phyloP scores from a whole-genome alignment of 2,113 vertebrate species.

The Trogon surrucura region DNA sequence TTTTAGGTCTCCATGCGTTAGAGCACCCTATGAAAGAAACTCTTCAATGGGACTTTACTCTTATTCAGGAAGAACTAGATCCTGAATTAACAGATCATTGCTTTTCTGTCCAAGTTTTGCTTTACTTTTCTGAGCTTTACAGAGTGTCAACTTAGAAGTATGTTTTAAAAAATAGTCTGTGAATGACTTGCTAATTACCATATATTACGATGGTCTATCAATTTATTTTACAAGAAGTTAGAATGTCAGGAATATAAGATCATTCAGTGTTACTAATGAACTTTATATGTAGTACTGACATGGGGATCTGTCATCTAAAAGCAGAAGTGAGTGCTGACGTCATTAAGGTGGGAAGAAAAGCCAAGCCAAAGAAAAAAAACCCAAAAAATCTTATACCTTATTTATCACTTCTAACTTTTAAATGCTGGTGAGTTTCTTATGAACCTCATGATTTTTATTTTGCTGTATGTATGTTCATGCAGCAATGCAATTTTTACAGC shows the following conservation, averaged over 20 bases:
- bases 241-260: conserved; percentile 44
- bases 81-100: neutral
- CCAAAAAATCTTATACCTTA: neutral
- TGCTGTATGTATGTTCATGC: neutral
- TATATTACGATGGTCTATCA: neutral
- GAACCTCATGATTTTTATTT: neutral
- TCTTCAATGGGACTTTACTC: neutral
- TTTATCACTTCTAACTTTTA: conserved; percentile 11
- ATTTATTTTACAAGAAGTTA: conserved; percentile 33
- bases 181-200: neutral
- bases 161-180: neutral
- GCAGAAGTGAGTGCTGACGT: neutral
- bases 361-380: neutral
- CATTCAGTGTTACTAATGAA: conserved; percentile 24
- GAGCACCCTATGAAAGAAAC: neutral
- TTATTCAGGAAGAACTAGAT: neutral
- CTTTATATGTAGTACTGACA: conserved; percentile 31
- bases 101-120: neutral
- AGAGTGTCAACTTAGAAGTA: neutral
- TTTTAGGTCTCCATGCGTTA: neutral
- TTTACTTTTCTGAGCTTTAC: conserved; percentile 5
- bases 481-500: neutral
- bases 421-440: neutral
- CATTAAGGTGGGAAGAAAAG: neutral
- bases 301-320: conserved; percentile 26